phyloP scores from a whole-genome alignment of 2,797 vertebrate species.

The Gymnothorax javanicus region DNA sequence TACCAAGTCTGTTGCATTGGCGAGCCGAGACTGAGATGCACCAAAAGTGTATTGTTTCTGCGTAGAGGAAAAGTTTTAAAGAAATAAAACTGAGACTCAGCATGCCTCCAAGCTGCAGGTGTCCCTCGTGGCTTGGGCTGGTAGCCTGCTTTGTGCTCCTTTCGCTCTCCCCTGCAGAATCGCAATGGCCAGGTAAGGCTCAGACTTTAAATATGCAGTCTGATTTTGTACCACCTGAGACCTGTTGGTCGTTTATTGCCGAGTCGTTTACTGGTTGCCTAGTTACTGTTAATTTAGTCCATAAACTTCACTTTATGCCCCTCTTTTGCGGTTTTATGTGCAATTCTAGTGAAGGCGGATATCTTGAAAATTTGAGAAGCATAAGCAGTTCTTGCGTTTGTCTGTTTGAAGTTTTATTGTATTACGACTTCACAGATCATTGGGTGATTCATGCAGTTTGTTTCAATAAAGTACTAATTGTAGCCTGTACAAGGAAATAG shows the following conservation, averaged over 20 bases:
- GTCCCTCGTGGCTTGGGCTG: slow-evolving; percentile 60
- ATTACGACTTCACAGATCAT: neutral
- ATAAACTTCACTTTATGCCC: neutral
- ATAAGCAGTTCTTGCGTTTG: neutral
- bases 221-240: neutral
- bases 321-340: neutral
- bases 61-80: slow-evolving; percentile 4
- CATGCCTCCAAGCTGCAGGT: slow-evolving; percentile 67
- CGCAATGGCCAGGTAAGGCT: slow-evolving; percentile 71
- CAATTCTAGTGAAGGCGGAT: neutral
- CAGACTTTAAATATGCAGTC: neutral
- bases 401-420: neutral
- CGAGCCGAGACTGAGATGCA: slow-evolving; percentile 56
- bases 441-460: neutral
- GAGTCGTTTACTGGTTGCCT: neutral
- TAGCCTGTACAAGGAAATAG: neutral
- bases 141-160: slow-evolving; percentile 64
- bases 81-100: slow-evolving; percentile 3
- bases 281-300: neutral
- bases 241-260: neutral
- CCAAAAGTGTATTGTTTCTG: slow-evolving; percentile 60
- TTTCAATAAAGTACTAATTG: neutral
- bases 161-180: slow-evolving; percentile 50
- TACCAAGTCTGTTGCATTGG: slow-evolving; percentile 51
- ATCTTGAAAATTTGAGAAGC: neutral